A percentile compares a stretch with the other conserved stretches of the same genome.
Conservation (phyloP, 2,888 invertebrate species). For the Tanypteryx hageni region DNA sequence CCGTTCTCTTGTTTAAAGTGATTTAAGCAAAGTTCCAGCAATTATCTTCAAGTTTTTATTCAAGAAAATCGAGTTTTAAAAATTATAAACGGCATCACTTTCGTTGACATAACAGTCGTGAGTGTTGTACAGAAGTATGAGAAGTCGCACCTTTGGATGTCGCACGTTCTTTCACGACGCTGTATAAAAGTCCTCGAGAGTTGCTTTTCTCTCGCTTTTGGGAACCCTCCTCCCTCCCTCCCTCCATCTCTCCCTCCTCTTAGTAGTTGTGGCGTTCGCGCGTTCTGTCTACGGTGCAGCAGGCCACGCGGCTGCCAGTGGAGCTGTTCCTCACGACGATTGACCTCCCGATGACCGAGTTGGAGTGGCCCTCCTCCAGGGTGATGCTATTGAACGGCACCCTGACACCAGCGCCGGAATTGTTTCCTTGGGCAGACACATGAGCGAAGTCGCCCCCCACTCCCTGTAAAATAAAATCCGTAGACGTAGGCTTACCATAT, state of each 20-base stretch:
- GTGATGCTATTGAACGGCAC: background rate
- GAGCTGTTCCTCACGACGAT: background rate
- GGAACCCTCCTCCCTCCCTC: background rate
- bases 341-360: conserved; percentile 37
- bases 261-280: background rate
- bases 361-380: conserved; percentile 7
- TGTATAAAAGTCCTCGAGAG: no score
- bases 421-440: background rate
- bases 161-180: no score
- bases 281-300: conserved; percentile 18
- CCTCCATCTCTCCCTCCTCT: background rate
- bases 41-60: no score
- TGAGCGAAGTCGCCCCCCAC: conserved; percentile 21
- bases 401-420: background rate
- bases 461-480: background rate
- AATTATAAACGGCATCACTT: no score
- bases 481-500: background rate
- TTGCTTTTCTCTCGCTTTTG: background rate
- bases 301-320: background rate
- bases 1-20: no score
- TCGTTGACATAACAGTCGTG: no score
- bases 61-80: no score
- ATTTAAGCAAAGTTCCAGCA: no score
- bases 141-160: no score
- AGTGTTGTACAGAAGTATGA: no score